A percentile compares a stretch with the other conserved stretches of the same genome.
Evolutionary conservation across 92 coral and sea anemone genomes (phyloP).

Genomic region (Porites evermanni): DNA sequence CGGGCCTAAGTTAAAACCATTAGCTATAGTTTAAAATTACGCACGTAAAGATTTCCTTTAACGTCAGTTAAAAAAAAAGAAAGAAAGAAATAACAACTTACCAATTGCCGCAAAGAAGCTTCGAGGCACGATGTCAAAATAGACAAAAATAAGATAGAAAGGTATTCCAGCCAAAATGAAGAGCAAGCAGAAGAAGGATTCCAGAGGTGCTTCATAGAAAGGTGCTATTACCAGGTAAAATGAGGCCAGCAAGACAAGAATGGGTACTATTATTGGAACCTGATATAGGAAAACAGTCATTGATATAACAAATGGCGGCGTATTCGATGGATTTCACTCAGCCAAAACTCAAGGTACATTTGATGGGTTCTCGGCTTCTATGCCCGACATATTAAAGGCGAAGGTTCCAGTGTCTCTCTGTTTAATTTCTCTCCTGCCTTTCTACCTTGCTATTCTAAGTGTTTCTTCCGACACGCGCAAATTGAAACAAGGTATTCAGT

Average conservation of each 20-base stretch:
- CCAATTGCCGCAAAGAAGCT: constrained; percentile 69
- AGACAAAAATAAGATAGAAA: constrained; percentile 82
- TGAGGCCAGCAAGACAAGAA: constrained; percentile 84
- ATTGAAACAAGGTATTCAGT: no score
- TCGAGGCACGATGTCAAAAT: constrained; percentile 76
- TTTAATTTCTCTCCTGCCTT: neutral
- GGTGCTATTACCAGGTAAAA: constrained; percentile 88
- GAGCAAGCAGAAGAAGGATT: constrained; percentile 86
- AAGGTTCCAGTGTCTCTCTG: neutral
- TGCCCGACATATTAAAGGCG: neutral
- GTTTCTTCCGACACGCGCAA: neutral
- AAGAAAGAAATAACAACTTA: constrained; percentile 38
- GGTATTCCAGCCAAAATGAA: constrained; percentile 93
- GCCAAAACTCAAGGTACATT: neutral
- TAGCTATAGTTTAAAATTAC: no score
- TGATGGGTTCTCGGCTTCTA: neutral
- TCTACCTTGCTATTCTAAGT: neutral
- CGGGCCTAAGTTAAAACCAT: no score
- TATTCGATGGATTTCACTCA: neutral
- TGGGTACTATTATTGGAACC: constrained; percentile 83
- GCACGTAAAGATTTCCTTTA: no score
- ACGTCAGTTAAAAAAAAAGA: neutral
- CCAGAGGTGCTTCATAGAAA: constrained; percentile 89
- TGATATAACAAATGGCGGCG: no score
- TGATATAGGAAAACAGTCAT: neutral